These are phyloP conservation scores for Mus spicilegus DNA, from an alignment of 2,113 vertebrate species.

Conservation along the genomic window DNA sequence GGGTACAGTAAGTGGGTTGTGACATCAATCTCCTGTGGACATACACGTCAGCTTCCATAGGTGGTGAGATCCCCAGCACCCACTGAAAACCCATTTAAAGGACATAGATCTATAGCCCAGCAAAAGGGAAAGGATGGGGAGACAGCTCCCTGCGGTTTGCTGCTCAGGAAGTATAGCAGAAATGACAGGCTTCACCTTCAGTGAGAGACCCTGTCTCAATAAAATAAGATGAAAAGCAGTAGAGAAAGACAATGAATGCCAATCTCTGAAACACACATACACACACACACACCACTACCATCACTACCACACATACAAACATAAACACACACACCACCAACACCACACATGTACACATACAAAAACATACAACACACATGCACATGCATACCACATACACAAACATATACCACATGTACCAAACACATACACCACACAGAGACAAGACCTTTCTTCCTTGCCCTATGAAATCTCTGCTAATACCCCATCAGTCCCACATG, in stretches of 20 bases:
- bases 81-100: not conserved
- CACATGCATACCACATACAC: not conserved
- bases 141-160: not conserved
- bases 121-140: not conserved
- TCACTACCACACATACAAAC: not conserved
- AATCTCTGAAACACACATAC: not conserved
- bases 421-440: not conserved
- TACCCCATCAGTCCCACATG: not conserved
- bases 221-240: not conserved
- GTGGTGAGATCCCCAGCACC: not conserved
- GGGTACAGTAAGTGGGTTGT: not conserved
- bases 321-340: not conserved
- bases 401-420: not conserved
- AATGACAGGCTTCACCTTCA: not conserved
- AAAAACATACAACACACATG: not conserved
- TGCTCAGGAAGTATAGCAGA: not conserved
- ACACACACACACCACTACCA: not conserved
- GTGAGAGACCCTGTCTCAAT: not conserved
- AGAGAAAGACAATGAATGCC: not conserved
- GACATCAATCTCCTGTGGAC: not conserved
- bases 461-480: slow-evolving; percentile 13
- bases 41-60: not conserved
- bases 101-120: not conserved
- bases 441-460: not conserved
- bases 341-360: not conserved